Percentiles rank a stretch among this genome's conserved stretches.
phyloP scores from a whole-genome alignment of 2,797 vertebrate species.

The Hephaestus fuliginosus region DNA sequence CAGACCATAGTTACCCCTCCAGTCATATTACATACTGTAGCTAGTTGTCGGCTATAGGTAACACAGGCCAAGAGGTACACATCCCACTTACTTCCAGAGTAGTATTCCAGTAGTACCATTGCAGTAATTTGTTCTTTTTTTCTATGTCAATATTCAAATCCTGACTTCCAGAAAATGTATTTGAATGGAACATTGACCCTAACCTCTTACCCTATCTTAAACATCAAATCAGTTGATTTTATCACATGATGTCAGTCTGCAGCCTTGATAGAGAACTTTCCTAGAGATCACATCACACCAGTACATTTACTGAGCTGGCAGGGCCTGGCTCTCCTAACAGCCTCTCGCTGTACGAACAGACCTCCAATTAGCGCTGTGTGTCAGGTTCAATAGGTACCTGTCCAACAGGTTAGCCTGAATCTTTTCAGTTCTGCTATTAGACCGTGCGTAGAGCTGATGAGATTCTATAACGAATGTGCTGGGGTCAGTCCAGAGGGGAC shows the following conservation, averaged over 20 bases:
- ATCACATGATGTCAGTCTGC: background rate
- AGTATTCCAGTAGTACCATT: background rate
- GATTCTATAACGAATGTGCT: background rate
- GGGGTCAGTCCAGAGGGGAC: conserved; percentile 3
- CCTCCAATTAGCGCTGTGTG: conserved; percentile 19
- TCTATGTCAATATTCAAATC: background rate
- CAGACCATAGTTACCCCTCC: too few relatives aligned
- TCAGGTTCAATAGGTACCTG: background rate
- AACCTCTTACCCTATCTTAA: background rate
- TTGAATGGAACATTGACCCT: background rate
- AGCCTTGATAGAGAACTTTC: background rate
- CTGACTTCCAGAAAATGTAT: background rate
- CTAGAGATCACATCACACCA: conserved; percentile 28
- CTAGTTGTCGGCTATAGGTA: background rate
- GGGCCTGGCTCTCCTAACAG: conserved; percentile 14
- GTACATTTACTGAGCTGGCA: conserved; percentile 17
- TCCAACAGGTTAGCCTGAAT: conserved; percentile 26
- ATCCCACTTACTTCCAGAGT: background rate
- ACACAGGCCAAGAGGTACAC: background rate
- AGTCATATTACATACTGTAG: too few relatives aligned
- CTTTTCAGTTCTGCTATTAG: background rate
- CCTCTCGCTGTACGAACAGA: background rate
- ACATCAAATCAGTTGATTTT: background rate
- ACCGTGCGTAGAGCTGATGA: background rate
- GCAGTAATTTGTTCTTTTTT: background rate